phyloP scores from a whole-genome alignment of 2,797 vertebrate species.

The Sebastiscus albofasciatus region DNA sequence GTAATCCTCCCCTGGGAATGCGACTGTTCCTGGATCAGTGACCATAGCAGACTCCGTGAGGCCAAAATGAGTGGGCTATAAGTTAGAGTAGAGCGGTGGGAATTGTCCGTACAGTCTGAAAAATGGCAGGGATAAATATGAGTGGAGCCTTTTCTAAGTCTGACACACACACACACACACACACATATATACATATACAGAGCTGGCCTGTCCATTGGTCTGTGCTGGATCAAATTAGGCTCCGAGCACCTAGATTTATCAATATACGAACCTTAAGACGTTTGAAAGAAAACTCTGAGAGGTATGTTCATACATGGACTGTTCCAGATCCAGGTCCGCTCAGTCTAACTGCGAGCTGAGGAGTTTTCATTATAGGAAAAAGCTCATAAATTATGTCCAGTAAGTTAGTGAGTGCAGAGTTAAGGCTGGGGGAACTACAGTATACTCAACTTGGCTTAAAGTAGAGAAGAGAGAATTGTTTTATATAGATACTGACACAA shows the following conservation, averaged over 20 bases:
- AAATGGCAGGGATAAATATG: constrained; percentile 74
- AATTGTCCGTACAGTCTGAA: constrained; percentile 70
- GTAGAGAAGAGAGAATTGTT: constrained; percentile 11
- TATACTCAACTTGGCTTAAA: background rate
- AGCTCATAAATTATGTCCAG: constrained; percentile 51
- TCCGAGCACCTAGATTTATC: constrained; percentile 59
- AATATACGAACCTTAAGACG: constrained; percentile 21
- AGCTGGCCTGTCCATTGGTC: constrained; percentile 20
- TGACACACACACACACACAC: constrained; percentile 13
- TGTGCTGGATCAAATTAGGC: constrained; percentile 61
- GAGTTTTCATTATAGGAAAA: constrained; percentile 31
- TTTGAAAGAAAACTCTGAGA: constrained; percentile 46
- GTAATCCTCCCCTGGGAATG: constrained; percentile 55
- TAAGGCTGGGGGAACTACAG: background rate
- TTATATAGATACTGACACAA: background rate
- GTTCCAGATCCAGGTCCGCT: constrained; percentile 25
- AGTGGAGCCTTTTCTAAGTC: constrained; percentile 34
- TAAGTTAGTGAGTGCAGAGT: constrained; percentile 38
- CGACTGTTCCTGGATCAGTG: constrained; percentile 50
- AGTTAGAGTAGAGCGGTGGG: constrained; percentile 56
- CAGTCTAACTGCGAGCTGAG: constrained; percentile 15
- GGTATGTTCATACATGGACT: constrained; percentile 12
- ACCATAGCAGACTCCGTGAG: constrained; percentile 26
- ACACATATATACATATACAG: background rate
- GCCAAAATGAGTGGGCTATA: constrained; percentile 59